Evolutionary conservation across 1,140 invertebrate genomes (phyloP), one percentile per base, ranked within the genome.

Genomic region (Spodoptera frugiperda): DNA sequence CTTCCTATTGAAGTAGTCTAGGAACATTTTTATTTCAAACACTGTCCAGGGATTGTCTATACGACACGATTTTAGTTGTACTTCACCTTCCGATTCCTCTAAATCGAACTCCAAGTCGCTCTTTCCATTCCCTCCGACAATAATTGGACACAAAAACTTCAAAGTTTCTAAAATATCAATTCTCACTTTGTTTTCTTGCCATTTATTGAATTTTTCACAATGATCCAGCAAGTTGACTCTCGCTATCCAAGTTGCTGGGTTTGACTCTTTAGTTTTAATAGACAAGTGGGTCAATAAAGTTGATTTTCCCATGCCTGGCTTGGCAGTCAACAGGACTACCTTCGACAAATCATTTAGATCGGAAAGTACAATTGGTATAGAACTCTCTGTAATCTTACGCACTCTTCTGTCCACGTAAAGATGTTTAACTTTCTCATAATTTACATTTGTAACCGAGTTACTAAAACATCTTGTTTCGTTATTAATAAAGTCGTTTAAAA

Each of bases 261-360:
- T 25, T 25, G 25, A 1, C 25, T 25, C 25, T 25, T 25, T 25
- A 25, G 25, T 25, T 25, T 25, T 25, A 25, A 25, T 25, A 25
- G 25, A 25, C 25, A 25, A 25, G 25, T 25, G 25, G 25, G 25
- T 25, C 25, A 25, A 25, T 25, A 25, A 4, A 25, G 25, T 25
- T 25, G 77, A 70, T 19, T 73, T 75, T 12, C 71, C 77, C 63
- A 75, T 78, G 2, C 77, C 77, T 21, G 71, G 71, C 10, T 33
- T 19, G 0, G 51, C 71, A n/a, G 53, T 51, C 5, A 78, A 19
- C 1, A 78, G 8, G 15, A 67, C 61, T 3, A 68, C 21, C 15
- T 70, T 59, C 46, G 25, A 25, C 25, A 25, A 25, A 4, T 25
- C 25, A 25, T 25, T 25, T 4, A 25, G 25, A 25, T 25, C 5